Base-by-base conservation (phyloP, 2,113 vertebrate genomes). In the Psittacula cyanocephala region DNA sequence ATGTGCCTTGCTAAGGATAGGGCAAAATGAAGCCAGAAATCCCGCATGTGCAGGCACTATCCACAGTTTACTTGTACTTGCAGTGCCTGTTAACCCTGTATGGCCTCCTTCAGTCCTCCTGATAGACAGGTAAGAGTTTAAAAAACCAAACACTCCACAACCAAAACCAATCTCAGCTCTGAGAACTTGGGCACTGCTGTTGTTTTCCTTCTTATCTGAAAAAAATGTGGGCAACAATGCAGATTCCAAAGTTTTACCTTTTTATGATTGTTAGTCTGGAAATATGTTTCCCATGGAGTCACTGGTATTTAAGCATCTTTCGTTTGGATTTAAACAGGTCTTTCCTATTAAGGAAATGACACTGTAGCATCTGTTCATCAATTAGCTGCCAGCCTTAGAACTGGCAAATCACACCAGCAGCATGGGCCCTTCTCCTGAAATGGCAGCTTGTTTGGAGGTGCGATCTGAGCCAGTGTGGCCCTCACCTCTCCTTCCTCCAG, bases 381-480 rank as follows among this genome's bases (percentile, higher is more conserved):
- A 1, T 77, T 83, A 92, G 23, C 46, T 88, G 91, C 57, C 84
- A 89, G 41, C 84, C 86, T 68, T 79, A 35, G 29, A 91, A 39
- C 57, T 91, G 74, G 41, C 76, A 94, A 46, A 55, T 84, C 39
- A 27, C 80, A 91, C 82, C 72, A 46, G 50, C 49, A 81, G 39
- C 25, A 17, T 9, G 39, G 57, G 50, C 52, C 31, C 41, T 75
- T 49, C 33, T 87, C 31, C 46, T 79, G 46, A 35, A 33, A 43
- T 8, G 27, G 43, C 95, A 79, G 52, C 55, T 75, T 71, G 24
- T 78, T 86, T 3, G 7, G 50, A 83, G 60, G 33, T 49, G 3
- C 1, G 1, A 63, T 60, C 16, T 0, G 0, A 79, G 47, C 64
- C 3, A 1, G 13, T 5, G 0, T 2, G 1, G n/a, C 23, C 23